A percentile compares a stretch with the other conserved stretches of the same genome.
Conservation (phyloP, 2,888 invertebrate genomes). For the Dolichopus griseipennis region DNA sequence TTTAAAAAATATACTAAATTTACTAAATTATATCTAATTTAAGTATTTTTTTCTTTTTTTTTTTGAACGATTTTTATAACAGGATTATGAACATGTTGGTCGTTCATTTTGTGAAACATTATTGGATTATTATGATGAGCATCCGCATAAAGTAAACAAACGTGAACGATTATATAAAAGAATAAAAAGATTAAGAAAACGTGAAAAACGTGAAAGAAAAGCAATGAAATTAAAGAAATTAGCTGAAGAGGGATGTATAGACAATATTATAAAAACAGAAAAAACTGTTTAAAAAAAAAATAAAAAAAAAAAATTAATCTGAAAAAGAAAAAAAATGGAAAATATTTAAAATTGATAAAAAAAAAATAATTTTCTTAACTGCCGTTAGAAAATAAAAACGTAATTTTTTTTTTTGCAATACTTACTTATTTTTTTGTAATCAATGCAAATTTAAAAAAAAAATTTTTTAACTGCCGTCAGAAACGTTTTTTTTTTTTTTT, state of each 20-base stretch:
- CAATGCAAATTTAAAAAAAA: neutral
- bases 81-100: conserved; percentile 74
- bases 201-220: conserved; percentile 42
- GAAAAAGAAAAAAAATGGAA: neutral
- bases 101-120: conserved; percentile 87
- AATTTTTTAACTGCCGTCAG: too few relatives aligned
- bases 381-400: too few relatives aligned
- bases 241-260: conserved; percentile 43
- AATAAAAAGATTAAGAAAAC: conserved; percentile 42
- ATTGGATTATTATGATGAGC: conserved; percentile 81
- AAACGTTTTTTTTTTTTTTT: too few relatives aligned
- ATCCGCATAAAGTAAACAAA: conserved; percentile 64
- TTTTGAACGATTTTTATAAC: conserved; percentile 26
- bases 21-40: conserved; percentile 12
- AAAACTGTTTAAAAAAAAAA: conserved; percentile 29
- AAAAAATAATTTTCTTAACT: neutral
- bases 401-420: too few relatives aligned
- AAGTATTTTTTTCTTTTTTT: conserved; percentile 11
- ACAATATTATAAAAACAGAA: conserved; percentile 34
- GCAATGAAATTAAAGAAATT: conserved; percentile 43
- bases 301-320: neutral
- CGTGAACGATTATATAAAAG: conserved; percentile 37
- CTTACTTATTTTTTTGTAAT: neutral
- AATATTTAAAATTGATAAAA: neutral
- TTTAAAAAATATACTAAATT: neutral